phyloP scores from a whole-genome alignment of 1,140 invertebrate species.

The Eubasilissa regina region DNA sequence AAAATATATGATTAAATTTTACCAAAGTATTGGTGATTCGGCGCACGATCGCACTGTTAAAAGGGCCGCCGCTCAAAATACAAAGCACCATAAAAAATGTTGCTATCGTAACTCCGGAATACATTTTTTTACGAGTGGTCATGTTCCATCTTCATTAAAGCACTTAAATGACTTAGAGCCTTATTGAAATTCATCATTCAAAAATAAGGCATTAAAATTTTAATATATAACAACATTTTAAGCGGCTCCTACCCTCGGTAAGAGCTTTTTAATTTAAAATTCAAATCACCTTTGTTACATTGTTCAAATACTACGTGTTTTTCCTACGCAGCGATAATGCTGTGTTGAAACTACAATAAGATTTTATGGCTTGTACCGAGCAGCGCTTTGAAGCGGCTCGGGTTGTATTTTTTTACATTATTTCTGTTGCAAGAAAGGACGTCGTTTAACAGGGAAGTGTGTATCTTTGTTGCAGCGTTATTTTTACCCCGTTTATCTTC shows the following conservation, averaged over 20 bases:
- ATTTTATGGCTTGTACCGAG: slow-evolving; percentile 9
- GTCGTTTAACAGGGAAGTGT: not conserved
- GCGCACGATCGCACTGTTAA: too few relatives aligned
- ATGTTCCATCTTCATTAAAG: slow-evolving; percentile 10
- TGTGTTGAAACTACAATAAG: slow-evolving; percentile 22
- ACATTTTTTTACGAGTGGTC: not conserved
- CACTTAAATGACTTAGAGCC: slow-evolving; percentile 9
- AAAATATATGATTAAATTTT: too few relatives aligned
- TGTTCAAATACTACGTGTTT: slow-evolving; percentile 39
- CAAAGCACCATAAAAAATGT: too few relatives aligned
- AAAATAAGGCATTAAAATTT: not conserved
- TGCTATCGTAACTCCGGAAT: too few relatives aligned
- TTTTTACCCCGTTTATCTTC: slow-evolving; percentile 33
- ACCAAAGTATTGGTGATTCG: too few relatives aligned
- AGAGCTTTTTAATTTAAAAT: slow-evolving; percentile 40
- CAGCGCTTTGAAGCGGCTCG: not conserved
- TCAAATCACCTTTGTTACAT: slow-evolving; percentile 22
- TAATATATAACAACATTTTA: slow-evolving; percentile 21
- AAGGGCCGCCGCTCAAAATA: too few relatives aligned
- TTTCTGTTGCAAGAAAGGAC: slow-evolving; percentile 8
- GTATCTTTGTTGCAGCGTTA: slow-evolving; percentile 22
- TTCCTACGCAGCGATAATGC: not conserved
- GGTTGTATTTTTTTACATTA: not conserved
- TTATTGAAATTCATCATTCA: not conserved
- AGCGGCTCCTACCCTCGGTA: slow-evolving; percentile 2